phyloP scores from a whole-genome alignment of 2,797 vertebrate genomes.

The Alca torda region DNA sequence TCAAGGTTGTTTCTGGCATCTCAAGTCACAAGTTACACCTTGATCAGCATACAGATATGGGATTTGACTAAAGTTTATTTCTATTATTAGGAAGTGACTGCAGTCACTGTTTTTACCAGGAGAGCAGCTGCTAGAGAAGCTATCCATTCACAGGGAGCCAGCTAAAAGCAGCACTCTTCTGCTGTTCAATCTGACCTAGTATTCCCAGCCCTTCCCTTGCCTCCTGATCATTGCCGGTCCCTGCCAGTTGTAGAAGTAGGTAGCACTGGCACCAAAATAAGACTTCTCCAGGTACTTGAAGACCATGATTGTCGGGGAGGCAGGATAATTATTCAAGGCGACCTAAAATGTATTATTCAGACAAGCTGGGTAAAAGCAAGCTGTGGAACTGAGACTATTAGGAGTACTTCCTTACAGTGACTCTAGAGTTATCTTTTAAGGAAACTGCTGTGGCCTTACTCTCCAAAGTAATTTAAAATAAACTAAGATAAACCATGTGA shows the following conservation, averaged over 20 bases:
- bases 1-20: slow-evolving; percentile 35
- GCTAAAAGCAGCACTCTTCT: background rate
- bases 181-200: background rate
- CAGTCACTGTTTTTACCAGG: slow-evolving; percentile 50
- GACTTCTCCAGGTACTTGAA: background rate
- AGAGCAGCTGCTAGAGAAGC: slow-evolving; percentile 57
- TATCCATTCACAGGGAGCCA: slow-evolving; percentile 56
- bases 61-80: slow-evolving; percentile 62
- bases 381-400: background rate
- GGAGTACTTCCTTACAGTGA: background rate
- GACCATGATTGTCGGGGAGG: background rate
- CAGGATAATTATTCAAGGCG: background rate
- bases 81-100: slow-evolving; percentile 70
- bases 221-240: background rate
- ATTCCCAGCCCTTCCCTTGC: background rate
- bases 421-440: background rate
- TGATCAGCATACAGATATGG: slow-evolving; percentile 33
- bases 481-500: slow-evolving; percentile 2
- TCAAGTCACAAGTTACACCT: slow-evolving; percentile 26
- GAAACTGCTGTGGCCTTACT: background rate
- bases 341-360: background rate
- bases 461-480: slow-evolving; percentile 21
- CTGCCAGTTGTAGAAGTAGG: background rate
- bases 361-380: background rate
- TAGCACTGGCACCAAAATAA: background rate